A percentile compares a stretch with the other conserved stretches of the same genome.
These are phyloP conservation scores for Pocillopora damicornis DNA, from an alignment of 64 coral and sea anemone species.

Conservation along the genomic window DNA sequence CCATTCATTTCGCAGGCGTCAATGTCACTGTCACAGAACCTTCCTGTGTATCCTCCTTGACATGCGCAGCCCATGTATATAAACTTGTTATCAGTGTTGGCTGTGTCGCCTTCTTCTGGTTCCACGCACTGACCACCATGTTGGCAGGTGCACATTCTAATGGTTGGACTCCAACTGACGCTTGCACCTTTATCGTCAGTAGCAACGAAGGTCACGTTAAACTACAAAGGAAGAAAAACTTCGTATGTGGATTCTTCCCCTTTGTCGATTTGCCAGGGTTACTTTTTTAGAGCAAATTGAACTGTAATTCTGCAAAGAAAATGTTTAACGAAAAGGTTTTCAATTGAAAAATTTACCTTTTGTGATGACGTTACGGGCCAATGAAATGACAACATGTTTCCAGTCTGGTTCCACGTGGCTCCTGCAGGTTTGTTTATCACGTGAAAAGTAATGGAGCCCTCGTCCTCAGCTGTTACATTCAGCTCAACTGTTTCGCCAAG, in stretches of 20 bases:
- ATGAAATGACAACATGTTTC: background rate
- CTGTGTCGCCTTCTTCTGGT: conserved; percentile 23
- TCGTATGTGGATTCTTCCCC: background rate
- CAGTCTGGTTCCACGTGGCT: background rate
- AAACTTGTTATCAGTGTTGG: conserved; percentile 18
- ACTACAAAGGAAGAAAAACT: background rate
- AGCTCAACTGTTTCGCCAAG: background rate
- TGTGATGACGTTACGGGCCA: conserved; percentile 4
- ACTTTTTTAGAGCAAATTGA: no score
- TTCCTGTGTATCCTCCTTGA: conserved; percentile 32
- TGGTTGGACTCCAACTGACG: background rate
- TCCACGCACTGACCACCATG: conserved; percentile 11
- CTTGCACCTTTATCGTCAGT: conserved; percentile 23
- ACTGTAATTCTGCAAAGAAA: no score
- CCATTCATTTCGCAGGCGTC: conserved; percentile 46
- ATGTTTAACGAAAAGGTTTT: background rate
- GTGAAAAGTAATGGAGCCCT: background rate
- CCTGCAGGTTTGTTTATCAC: conserved; percentile 14
- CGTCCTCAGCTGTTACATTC: conserved; percentile 12
- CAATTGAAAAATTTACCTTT: background rate
- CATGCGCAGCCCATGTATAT: conserved; percentile 29
- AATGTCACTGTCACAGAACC: conserved; percentile 48
- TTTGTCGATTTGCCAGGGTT: no score
- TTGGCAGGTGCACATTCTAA: conserved; percentile 23
- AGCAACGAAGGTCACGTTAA: background rate